Percentiles rank a stretch among this genome's conserved stretches.
Evolutionary conservation across 2,888 invertebrate species (phyloP).

Genomic region (Synanthedon formicaeformis): DNA sequence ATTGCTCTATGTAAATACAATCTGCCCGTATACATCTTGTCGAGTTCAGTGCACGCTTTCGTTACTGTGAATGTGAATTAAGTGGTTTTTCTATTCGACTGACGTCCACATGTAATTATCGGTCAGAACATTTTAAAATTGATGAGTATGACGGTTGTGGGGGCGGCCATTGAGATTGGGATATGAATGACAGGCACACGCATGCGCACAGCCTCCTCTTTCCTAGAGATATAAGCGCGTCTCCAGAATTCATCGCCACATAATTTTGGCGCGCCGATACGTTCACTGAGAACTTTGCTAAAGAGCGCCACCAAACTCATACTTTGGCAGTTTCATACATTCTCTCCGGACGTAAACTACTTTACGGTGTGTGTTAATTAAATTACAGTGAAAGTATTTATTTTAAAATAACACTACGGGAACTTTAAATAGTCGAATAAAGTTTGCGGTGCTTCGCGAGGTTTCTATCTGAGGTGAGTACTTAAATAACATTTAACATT

Average conservation of each 20-base stretch:
- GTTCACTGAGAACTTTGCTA: slow-evolving; percentile 45
- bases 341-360: slow-evolving; percentile 15
- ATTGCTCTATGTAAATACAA: neutral
- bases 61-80: neutral
- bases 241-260: slow-evolving; percentile 45
- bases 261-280: slow-evolving; percentile 63
- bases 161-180: slow-evolving; percentile 61
- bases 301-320: slow-evolving; percentile 15
- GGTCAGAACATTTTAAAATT: neutral
- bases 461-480: slow-evolving; percentile 3
- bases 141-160: slow-evolving; percentile 36
- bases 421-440: slow-evolving; percentile 36
- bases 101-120: neutral
- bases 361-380: slow-evolving; percentile 31
- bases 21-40: neutral
- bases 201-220: slow-evolving; percentile 35
- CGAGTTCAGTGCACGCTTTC: neutral
- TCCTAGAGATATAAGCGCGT: slow-evolving; percentile 56
- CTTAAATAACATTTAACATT: neutral
- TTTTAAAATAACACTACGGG: slow-evolving; percentile 19
- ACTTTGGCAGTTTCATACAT: slow-evolving; percentile 4
- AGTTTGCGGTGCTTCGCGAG: slow-evolving; percentile 29
- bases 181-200: slow-evolving; percentile 55
- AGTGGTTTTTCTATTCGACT: neutral
- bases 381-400: slow-evolving; percentile 28